These are phyloP conservation scores for Pachydiplax longipennis DNA, from an alignment of 2,888 invertebrate genomes.

Conservation along the genomic window DNA sequence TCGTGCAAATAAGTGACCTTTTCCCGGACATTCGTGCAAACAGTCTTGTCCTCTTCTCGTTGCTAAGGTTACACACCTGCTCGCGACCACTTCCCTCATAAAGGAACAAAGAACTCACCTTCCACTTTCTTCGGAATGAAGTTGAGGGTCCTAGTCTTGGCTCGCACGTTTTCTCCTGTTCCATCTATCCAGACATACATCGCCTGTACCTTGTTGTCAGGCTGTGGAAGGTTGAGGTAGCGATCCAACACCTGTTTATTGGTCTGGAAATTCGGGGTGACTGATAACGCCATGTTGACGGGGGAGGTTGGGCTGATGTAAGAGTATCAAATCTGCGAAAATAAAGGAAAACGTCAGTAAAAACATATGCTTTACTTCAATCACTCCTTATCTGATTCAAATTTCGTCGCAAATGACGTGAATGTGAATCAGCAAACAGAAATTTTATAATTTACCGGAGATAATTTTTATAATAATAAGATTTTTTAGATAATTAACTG, in stretches of 20 bases:
- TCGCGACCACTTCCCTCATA: no score
- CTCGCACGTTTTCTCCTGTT: conserved; percentile 83
- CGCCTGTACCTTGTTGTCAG: conserved; percentile 79
- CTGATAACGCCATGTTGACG: conserved; percentile 27
- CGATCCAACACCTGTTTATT: conserved; percentile 71
- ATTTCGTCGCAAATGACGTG: no score
- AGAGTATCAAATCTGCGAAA: neutral
- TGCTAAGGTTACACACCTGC: no score
- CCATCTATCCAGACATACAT: conserved; percentile 97
- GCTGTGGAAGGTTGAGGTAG: conserved; percentile 80
- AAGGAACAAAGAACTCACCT: conserved; percentile 52
- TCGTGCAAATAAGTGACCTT: no score
- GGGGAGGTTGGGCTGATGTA: neutral
- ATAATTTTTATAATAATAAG: no score
- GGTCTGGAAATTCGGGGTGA: conserved; percentile 71
- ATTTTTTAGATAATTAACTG: no score
- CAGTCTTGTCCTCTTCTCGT: no score
- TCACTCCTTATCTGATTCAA: no score
- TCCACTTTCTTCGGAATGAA: conserved; percentile 79
- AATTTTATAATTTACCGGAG: no score
- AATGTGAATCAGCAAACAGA: no score
- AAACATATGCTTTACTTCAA: no score
- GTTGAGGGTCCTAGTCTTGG: conserved; percentile 87
- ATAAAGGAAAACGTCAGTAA: neutral
- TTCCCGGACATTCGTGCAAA: no score